Evolutionary conservation across 92 coral and sea anemone genomes (phyloP).

Genomic region (Diadumene lineata): DNA sequence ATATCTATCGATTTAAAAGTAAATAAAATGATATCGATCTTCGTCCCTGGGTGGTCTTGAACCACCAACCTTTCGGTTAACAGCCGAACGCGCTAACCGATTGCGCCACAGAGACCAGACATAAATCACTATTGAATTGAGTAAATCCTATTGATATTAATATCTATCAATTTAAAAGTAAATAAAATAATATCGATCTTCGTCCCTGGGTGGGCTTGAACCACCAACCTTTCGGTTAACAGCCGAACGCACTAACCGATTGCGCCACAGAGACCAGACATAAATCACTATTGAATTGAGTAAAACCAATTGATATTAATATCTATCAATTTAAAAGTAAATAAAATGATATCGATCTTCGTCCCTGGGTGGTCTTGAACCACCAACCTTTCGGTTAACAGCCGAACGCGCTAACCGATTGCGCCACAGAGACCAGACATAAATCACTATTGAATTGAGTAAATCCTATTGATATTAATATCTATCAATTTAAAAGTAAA

Average conservation of each 20-base stretch:
- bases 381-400: constrained; percentile 99
- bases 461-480: too few relatives aligned
- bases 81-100: constrained; percentile 99
- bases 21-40: too few relatives aligned
- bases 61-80: constrained; percentile 99
- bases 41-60: constrained; percentile 46
- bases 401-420: constrained; percentile 99
- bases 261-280: constrained; percentile 91
- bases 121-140: neutral
- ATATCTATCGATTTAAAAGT: too few relatives aligned
- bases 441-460: neutral
- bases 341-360: neutral
- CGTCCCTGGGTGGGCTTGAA: constrained; percentile 58
- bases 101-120: constrained; percentile 92
- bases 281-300: too few relatives aligned
- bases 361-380: constrained; percentile 63
- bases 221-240: constrained; percentile 99
- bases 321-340: too few relatives aligned
- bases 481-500: too few relatives aligned
- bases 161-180: too few relatives aligned
- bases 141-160: neutral
- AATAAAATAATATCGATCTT: too few relatives aligned
- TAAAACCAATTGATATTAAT: too few relatives aligned
- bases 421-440: constrained; percentile 88
- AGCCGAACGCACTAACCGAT: constrained; percentile 99